These are phyloP conservation scores for Artemia sinica DNA, from an alignment of 2,888 invertebrate species.

Conservation along the genomic window DNA sequence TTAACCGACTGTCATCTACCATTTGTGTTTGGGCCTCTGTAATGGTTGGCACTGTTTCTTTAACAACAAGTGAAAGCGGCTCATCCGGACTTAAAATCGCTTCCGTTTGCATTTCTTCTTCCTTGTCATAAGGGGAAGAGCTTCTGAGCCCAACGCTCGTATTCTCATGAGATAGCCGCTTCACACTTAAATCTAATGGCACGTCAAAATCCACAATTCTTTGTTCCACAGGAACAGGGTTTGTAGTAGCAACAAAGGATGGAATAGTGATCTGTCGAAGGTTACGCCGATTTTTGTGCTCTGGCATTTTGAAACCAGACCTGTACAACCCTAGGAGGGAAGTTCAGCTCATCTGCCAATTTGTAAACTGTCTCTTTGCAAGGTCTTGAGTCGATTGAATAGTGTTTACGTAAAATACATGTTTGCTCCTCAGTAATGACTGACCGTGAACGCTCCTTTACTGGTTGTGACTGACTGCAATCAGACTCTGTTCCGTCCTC, in stretches of 20 bases:
- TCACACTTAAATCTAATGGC: slow-evolving; percentile 77
- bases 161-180: slow-evolving; percentile 37
- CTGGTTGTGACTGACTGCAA: neutral
- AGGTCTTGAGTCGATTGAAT: slow-evolving; percentile 74
- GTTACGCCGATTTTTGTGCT: slow-evolving; percentile 66
- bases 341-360: slow-evolving; percentile 55
- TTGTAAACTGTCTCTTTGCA: slow-evolving; percentile 79
- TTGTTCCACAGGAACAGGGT: slow-evolving; percentile 7
- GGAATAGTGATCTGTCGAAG: slow-evolving; percentile 38
- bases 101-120: neutral
- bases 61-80: slow-evolving; percentile 31
- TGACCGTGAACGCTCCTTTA: slow-evolving; percentile 54
- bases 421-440: slow-evolving; percentile 88
- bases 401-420: slow-evolving; percentile 68
- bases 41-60: no score
- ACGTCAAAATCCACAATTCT: slow-evolving; percentile 40
- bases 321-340: slow-evolving; percentile 38
- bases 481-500: slow-evolving; percentile 6
- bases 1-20: no score
- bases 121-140: no score
- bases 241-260: slow-evolving; percentile 30
- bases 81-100: slow-evolving; percentile 39
- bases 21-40: no score
- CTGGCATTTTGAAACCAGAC: slow-evolving; percentile 95
- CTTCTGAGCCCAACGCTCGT: neutral